These are phyloP conservation scores for Silurus glanis DNA, from an alignment of 2,113 vertebrate species.

Conservation along the genomic window DNA sequence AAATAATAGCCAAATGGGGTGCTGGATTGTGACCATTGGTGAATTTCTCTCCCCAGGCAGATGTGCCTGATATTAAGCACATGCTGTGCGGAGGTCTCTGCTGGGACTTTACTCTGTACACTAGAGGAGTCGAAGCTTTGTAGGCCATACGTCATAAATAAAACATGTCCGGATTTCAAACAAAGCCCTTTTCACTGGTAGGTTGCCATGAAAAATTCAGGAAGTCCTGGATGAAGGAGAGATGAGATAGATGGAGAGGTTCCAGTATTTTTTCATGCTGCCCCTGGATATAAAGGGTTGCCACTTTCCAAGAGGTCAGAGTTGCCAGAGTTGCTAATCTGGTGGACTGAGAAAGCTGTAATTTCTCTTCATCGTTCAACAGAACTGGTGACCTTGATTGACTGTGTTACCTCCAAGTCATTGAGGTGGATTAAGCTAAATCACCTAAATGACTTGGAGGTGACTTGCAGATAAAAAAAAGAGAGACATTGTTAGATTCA, in stretches of 20 bases:
- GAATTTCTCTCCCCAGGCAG: constrained; percentile 35
- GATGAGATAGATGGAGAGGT: constrained; percentile 10
- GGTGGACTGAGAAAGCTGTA: neutral
- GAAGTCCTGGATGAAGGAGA: neutral
- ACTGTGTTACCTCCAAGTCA: neutral
- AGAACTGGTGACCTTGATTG: neutral
- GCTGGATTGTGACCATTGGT: constrained; percentile 27
- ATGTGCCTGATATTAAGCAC: constrained; percentile 48
- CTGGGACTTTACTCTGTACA: constrained; percentile 11
- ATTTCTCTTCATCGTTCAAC: neutral
- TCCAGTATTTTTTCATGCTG: neutral
- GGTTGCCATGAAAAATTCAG: constrained; percentile 68
- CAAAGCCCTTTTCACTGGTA: constrained; percentile 64
- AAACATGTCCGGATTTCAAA: constrained; percentile 53
- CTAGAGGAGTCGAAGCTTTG: constrained; percentile 27
- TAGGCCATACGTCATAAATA: constrained; percentile 53
- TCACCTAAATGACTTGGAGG: too few species aligned
- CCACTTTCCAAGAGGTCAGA: neutral
- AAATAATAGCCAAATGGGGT: constrained; percentile 32
- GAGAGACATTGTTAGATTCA: neutral
- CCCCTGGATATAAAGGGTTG: constrained; percentile 7
- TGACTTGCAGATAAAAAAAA: neutral
- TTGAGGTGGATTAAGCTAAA: neutral
- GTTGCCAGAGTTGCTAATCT: constrained; percentile 3
- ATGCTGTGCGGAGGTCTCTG: constrained; percentile 30